Evolutionary conservation across 2,113 vertebrate genomes (phyloP).

Genomic region (Pteronura brasiliensis): DNA sequence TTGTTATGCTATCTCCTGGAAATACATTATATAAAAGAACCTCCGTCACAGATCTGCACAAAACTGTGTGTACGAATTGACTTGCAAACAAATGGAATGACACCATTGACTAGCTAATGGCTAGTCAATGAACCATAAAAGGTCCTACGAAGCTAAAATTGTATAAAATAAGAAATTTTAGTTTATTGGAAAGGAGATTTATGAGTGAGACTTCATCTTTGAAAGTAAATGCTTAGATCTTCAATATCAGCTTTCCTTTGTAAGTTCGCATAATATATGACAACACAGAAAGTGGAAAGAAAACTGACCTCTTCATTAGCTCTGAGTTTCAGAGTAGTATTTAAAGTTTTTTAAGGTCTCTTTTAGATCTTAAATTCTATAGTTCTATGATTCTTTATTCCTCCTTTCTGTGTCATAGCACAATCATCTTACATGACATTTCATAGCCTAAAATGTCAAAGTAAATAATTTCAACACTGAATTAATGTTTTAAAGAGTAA

Average conservation of each 20-base stretch:
- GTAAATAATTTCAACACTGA: slow-evolving; percentile 51
- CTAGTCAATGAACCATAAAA: background rate
- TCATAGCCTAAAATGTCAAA: slow-evolving; percentile 55
- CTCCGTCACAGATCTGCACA: background rate
- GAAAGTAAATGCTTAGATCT: background rate
- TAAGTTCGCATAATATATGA: slow-evolving; percentile 6
- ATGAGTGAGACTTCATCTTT: background rate
- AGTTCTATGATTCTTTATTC: slow-evolving; percentile 8
- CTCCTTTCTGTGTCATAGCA: background rate
- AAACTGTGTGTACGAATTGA: slow-evolving; percentile 32
- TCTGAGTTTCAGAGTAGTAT: slow-evolving; percentile 3
- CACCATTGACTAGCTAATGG: too few species aligned
- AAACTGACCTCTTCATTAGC: background rate
- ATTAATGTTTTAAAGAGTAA: slow-evolving; percentile 39
- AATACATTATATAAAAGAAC: background rate
- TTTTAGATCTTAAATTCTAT: slow-evolving; percentile 16
- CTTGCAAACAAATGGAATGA: slow-evolving; percentile 17
- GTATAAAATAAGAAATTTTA: slow-evolving; percentile 21
- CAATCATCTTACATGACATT: slow-evolving; percentile 51
- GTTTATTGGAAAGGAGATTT: slow-evolving; percentile 13
- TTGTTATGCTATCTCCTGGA: slow-evolving; percentile 55
- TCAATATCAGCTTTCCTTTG: background rate
- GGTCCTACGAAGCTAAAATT: slow-evolving; percentile 49
- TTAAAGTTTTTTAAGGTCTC: slow-evolving; percentile 51
- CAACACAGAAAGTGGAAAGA: background rate